Percentiles rank a stretch among this genome's conserved stretches.
Conservation (phyloP, 2,113 vertebrate genomes). For the Prunella himalayana region DNA sequence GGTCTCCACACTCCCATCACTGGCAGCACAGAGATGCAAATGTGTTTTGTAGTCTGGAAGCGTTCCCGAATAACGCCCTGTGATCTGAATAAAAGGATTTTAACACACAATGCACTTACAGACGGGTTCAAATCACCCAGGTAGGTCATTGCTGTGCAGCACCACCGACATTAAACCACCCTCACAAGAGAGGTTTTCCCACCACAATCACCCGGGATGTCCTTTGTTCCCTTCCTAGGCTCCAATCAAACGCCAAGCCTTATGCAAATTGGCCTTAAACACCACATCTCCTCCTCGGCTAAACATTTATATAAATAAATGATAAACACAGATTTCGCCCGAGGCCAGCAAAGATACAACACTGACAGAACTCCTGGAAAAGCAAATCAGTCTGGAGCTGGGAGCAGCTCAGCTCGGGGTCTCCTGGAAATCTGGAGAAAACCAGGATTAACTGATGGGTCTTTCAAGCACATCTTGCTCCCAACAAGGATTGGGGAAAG, state of each 20-base stretch:
- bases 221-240: not conserved
- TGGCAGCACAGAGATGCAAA: not conserved
- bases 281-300: not conserved
- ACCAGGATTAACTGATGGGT: not conserved
- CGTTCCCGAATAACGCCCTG: not conserved
- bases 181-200: not conserved
- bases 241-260: slow-evolving; percentile 9
- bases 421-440: not conserved
- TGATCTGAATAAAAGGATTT: not conserved
- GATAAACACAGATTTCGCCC: not conserved
- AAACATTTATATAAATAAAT: slow-evolving; percentile 22
- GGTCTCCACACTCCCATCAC: not conserved
- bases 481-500: not conserved
- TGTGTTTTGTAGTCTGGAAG: not conserved
- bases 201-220: not conserved
- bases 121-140: not conserved
- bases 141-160: not conserved
- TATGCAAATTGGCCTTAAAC: slow-evolving; percentile 7
- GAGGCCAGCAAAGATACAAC: not conserved
- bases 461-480: not conserved
- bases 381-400: not conserved
- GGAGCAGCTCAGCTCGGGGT: not conserved
- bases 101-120: not conserved
- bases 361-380: not conserved
- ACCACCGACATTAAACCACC: not conserved